Evolutionary conservation across 2,797 vertebrate species (phyloP), one percentile per base, ranked within the genome.

Genomic region (Chromis chromis): DNA sequence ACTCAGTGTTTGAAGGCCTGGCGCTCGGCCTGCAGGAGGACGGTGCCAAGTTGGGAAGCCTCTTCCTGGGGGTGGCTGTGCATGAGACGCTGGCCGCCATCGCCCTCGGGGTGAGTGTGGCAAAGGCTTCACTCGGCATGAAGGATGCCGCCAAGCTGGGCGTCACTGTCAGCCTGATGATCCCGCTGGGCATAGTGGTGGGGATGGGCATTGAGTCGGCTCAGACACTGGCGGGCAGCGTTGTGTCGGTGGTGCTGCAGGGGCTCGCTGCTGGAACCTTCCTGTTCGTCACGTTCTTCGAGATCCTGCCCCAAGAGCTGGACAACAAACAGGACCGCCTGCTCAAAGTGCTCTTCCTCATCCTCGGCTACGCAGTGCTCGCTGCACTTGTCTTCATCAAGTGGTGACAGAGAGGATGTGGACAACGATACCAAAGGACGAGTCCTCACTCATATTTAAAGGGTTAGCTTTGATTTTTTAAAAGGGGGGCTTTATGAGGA

Each of bases 221-320:
- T 0, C 94, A 85, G 22, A 95, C 85, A 0, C 9, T 96, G 27
- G 93, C 95, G 2, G 92, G 95, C 71, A 77, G 64, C 25, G 49
- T 97, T 2, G 85, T 89, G 0, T 98, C 97, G 0, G 94, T 96
- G 76, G 91, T 97, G 63, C 94, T 98, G 58, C 98, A 99, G 81
- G 97, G 98, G 16, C 1, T 97, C 0, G 96, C 97, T 0, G 96
- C 93, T 0, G 97, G 98, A 16, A 98, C 97, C 1, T 98, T 98
- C 87, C 91, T 99, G 14, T 98, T 98, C 0, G 84, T 98, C 84
- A 96, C 96, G 36, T 98, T 98, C 91, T 96, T 98, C 1, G 97
- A 99, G 93, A 96, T 99, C 80, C 90, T 99, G 49, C 94, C 91
- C 0, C 95, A 91, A 57, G 97, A 99, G 88, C 85, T 99, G 84